Conservation (phyloP, 2,797 vertebrate genomes). For the Acipenser ruthenus region DNA sequence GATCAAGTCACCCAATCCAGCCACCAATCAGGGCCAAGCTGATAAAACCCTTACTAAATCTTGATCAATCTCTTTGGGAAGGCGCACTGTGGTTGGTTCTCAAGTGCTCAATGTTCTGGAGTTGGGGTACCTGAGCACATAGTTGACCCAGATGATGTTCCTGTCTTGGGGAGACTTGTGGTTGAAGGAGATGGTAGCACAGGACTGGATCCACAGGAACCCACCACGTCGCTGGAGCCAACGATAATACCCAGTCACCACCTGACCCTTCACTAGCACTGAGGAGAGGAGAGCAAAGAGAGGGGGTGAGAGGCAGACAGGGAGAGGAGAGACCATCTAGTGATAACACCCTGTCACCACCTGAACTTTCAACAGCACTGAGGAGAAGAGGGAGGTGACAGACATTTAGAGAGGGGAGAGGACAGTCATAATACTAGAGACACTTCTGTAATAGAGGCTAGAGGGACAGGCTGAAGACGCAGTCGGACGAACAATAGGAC, state of each 20-base stretch:
- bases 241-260: constrained; percentile 78
- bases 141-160: constrained; percentile 88
- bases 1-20: no score
- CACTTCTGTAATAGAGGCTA: no score
- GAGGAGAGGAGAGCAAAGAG: background rate
- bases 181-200: constrained; percentile 80
- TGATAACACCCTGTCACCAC: background rate
- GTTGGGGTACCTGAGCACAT: constrained; percentile 68
- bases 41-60: no score
- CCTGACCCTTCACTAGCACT: constrained; percentile 87
- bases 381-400: background rate
- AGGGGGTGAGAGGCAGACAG: background rate
- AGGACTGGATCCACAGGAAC: constrained; percentile 83
- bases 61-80: background rate
- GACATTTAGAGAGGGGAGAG: background rate
- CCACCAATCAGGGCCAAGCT: no score
- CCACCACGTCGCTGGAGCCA: constrained; percentile 82
- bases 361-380: no score
- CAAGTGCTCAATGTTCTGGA: background rate
- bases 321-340: background rate
- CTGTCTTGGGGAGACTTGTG: constrained; percentile 81
- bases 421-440: no score
- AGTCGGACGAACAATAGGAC: no score
- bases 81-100: constrained; percentile 17
- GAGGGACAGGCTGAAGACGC: no score